A percentile compares a stretch with the other conserved stretches of the same genome.
phyloP scores from a whole-genome alignment of 2,113 vertebrate species.

The Apteryx mantelli region DNA sequence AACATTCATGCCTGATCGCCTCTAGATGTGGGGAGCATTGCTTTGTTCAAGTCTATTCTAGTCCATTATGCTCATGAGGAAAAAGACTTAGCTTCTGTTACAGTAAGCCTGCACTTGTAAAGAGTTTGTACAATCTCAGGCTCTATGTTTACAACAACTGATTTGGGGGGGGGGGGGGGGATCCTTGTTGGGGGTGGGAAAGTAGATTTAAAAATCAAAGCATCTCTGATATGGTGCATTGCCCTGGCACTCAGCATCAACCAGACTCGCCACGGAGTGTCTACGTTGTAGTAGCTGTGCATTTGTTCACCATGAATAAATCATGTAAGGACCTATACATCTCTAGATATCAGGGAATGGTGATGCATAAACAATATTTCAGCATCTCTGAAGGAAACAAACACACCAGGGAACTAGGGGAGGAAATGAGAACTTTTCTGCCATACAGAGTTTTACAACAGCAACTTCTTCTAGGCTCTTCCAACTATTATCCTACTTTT shows the following conservation, averaged over 20 bases:
- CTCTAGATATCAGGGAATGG: background rate
- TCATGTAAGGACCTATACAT: background rate
- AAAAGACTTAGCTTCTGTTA: background rate
- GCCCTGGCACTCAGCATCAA: background rate
- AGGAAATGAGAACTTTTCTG: too few relatives aligned
- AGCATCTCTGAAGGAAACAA: background rate
- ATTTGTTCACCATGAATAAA: background rate
- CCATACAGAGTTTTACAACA: background rate
- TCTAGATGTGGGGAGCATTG: background rate
- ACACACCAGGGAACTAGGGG: too few relatives aligned
- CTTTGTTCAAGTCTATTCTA: background rate
- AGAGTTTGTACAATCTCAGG: background rate
- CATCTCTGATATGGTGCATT: background rate
- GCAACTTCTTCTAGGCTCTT: background rate
- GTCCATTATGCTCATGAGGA: fast-evolving
- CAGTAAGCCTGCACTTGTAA: background rate
- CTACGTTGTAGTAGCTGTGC: background rate
- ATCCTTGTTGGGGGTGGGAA: background rate
- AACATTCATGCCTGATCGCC: background rate
- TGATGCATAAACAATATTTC: background rate
- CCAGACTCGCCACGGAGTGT: background rate
- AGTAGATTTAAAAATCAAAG: background rate
- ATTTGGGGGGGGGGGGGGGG: too few relatives aligned
- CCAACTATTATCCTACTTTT: background rate
- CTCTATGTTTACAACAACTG: background rate